Base-by-base conservation (phyloP, 2,888 invertebrate species). In the Tetramorium bicarinatum region DNA sequence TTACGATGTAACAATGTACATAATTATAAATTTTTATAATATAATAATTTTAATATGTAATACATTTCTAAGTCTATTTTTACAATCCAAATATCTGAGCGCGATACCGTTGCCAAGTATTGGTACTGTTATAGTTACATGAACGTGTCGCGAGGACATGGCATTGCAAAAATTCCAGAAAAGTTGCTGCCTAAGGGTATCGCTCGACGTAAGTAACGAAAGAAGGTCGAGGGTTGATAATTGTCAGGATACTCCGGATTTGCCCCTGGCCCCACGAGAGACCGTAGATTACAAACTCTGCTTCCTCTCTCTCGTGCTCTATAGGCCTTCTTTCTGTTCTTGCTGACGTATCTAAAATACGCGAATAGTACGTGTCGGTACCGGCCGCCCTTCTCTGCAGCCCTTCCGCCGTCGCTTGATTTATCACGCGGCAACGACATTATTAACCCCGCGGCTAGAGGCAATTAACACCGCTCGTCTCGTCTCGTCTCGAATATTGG, bases 221-320 rank as follows among this genome's bases (percentile, higher is more conserved):
- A 82, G 82, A 84, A 85, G 87, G 85, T 87, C 88, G 88, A 89
- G 89, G 90, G 88, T 91, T 89, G 92, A 91, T 92, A 92, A 92
- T 92, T 92, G 91, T 87, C 85, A 85, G 90, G 90, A 93, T 89
- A 89, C 87, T 84, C 64, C 87, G 87, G 87, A 90, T 88, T 91
- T 88, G 86, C 83, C 90, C 91, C 84, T 84, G 87, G 89, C 88
- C 87, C 85, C 88, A 72, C 72, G 89, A 86, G 89, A 86, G 87
- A 82, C 84, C 83, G 84, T 90, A 89, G 89, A 92, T 92, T 90
- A 90, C 88, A 85, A 90, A 87, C 86, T 83, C 88, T 85, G 75
- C 29, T 85, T 80, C 59, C 41, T 54, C 59, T 79, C 83, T 69
- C 82, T 82, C 84, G 69, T 69, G 81, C 34, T 38, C 15, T 76